Percentiles rank a stretch among this genome's conserved stretches.
phyloP scores from a whole-genome alignment of 1,140 invertebrate species.

The Trialeurodes vaporariorum region DNA sequence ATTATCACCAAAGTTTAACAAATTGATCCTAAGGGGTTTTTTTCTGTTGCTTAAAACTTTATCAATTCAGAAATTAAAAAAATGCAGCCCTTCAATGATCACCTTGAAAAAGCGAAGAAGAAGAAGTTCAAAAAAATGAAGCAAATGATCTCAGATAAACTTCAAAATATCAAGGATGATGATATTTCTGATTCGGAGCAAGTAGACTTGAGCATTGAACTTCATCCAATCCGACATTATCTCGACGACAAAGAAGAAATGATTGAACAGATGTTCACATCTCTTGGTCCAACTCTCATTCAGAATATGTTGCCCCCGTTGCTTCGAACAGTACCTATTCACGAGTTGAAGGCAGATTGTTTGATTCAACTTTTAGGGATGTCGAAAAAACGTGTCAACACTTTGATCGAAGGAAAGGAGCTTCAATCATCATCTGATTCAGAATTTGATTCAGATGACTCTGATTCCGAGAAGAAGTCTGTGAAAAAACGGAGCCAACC shows the following conservation, averaged over 20 bases:
- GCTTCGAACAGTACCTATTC: slow-evolving; percentile 22
- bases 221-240: slow-evolving; percentile 27
- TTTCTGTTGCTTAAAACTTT: background rate
- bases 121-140: background rate
- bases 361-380: slow-evolving; percentile 27
- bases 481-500: background rate
- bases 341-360: slow-evolving; percentile 29
- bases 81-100: background rate
- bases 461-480: background rate
- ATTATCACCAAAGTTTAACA: too few relatives aligned
- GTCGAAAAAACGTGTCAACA: slow-evolving; percentile 27
- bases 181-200: slow-evolving; percentile 16
- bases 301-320: slow-evolving; percentile 26
- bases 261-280: slow-evolving; percentile 28
- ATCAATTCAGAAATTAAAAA: background rate
- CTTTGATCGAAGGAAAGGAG: slow-evolving; percentile 25
- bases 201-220: slow-evolving; percentile 19
- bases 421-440: slow-evolving; percentile 18
- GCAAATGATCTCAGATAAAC: background rate
- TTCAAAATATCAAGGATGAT: background rate
- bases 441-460: slow-evolving; percentile 10
- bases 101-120: background rate
- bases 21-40: too few relatives aligned
- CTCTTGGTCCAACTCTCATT: slow-evolving; percentile 22
- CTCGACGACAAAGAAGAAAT: slow-evolving; percentile 25